These are phyloP conservation scores for Clepsis dumicolana DNA, from an alignment of 2,888 invertebrate species.

Conservation along the genomic window DNA sequence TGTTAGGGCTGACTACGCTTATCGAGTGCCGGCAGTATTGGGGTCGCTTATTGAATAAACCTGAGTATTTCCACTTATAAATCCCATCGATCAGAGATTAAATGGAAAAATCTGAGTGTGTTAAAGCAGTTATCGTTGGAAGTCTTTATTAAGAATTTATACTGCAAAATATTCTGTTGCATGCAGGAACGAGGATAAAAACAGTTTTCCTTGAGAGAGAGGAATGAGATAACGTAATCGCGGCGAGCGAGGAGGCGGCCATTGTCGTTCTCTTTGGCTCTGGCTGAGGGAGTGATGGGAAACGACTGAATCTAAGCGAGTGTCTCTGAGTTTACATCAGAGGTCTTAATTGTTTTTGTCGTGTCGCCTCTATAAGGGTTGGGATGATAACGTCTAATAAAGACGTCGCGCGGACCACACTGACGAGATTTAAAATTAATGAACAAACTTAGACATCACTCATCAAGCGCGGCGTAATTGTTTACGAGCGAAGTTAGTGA, in stretches of 20 bases:
- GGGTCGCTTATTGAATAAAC: constrained; percentile 39
- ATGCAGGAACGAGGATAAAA: constrained; percentile 44
- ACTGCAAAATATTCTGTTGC: constrained; percentile 35
- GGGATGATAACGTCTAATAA: constrained; percentile 32
- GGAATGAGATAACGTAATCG: constrained; percentile 46
- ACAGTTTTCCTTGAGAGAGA: constrained; percentile 44
- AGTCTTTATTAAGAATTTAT: constrained; percentile 41
- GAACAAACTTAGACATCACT: constrained; percentile 37
- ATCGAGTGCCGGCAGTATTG: constrained; percentile 42
- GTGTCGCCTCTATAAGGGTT: constrained; percentile 19
- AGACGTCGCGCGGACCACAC: constrained; percentile 17
- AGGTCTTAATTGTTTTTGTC: constrained; percentile 39
- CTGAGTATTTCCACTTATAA: constrained; percentile 40
- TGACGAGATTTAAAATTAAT: constrained; percentile 34
- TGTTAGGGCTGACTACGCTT: constrained; percentile 54
- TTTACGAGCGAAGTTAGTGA: constrained; percentile 17
- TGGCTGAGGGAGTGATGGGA: constrained; percentile 36
- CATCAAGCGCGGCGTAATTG: constrained; percentile 28
- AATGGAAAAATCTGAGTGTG: constrained; percentile 1
- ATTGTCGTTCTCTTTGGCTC: constrained; percentile 40
- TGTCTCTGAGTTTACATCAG: constrained; percentile 33
- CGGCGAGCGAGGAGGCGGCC: constrained; percentile 29
- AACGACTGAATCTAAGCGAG: constrained; percentile 40
- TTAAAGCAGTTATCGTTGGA: constrained; percentile 23
- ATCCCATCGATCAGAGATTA: constrained; percentile 34